Evolutionary conservation across 2,888 invertebrate species (phyloP), one percentile per base, ranked within the genome.

Genomic region (Neelides folsomi): DNA sequence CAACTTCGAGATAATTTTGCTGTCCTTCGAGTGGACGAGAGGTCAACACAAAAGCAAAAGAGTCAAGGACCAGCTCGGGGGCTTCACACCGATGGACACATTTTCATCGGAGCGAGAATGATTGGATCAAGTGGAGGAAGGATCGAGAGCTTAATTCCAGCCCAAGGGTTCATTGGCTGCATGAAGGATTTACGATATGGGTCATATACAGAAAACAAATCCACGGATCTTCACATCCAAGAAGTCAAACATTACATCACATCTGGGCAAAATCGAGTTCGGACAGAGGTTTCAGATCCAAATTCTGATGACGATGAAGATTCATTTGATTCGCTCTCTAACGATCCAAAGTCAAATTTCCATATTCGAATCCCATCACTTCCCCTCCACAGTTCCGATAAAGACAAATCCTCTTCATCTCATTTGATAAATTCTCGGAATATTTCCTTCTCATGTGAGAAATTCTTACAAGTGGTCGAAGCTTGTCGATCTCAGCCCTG

Each of bases 91-190:
- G 61, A 61, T 44, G 64, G 64, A 8, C 57, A 61, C 16, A 54
- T 62, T 27, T 62, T 59, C 48, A 59, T 64, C 39, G 64, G 64
- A 19, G 59, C 64, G 1, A 54, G 57, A 47, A 60, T 64, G 42
- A 62, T 64, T 45, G 64, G 64, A 5, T 53, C 54, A 37, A 56
- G 56, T 12, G 58, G 58, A 4, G 56, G 54, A 36, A 58, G 61
- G 16, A 49, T 62, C 18, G 64, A 64, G 27, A 62, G 56, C 50
- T 34, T 60, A 10, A 62, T 64, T 38, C 64, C 64, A 40, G 59
- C 62, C n/a, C 76, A 82, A 43, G 93, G 94, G 0, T 92, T 92
- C 69, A 76, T 84, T 52, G 95, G 94, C 1, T 95, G 95, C 69
- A 81, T 95, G 77, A 82, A 89, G 54, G 87, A 89, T 66, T 79